Percentiles rank a stretch among this genome's conserved stretches.
phyloP scores from a whole-genome alignment of 2,797 vertebrate species.

The Pogoniulus pusillus region DNA sequence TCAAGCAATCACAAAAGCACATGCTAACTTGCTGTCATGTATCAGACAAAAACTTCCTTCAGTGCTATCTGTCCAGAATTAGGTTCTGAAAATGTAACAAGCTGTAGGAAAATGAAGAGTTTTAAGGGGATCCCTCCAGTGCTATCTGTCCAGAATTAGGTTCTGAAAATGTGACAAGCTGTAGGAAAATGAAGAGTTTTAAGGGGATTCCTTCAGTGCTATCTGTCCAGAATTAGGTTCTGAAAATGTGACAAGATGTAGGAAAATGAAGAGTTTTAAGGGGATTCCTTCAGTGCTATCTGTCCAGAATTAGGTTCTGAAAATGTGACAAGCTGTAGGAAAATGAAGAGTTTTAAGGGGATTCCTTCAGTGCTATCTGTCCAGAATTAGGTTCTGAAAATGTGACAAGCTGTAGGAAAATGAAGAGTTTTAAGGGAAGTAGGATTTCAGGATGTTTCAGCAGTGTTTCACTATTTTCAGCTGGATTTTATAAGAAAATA shows the following conservation, averaged over 20 bases:
- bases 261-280: not conserved
- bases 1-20: slow-evolving; percentile 10
- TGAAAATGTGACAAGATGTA: not conserved
- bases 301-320: not conserved
- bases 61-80: not conserved
- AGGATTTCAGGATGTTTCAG: not conserved
- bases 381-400: too few relatives aligned
- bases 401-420: too few relatives aligned
- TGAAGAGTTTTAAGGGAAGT: too few relatives aligned
- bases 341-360: not conserved
- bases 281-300: not conserved
- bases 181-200: not conserved
- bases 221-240: not conserved
- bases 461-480: not conserved
- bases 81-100: not conserved
- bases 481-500: not conserved
- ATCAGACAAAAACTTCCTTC: not conserved
- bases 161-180: not conserved
- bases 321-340: not conserved
- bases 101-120: not conserved
- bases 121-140: not conserved
- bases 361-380: too few relatives aligned
- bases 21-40: not conserved
- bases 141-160: not conserved
- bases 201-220: not conserved